Base-by-base conservation (phyloP, 2,797 vertebrate genomes). In the Diplodus puntazzo region DNA sequence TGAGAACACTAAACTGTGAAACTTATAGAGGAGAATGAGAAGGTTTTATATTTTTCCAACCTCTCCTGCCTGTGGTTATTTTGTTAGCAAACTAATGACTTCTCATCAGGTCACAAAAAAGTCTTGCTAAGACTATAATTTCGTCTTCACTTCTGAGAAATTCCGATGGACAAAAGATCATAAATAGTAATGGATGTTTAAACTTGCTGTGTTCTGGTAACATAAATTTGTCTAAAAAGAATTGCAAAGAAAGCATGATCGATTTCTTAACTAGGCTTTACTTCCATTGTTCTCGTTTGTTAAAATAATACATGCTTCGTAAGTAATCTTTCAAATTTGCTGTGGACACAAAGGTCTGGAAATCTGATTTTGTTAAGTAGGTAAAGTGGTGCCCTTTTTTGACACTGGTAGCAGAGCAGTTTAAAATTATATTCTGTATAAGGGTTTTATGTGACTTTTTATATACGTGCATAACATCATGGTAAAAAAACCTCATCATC, bases 1-100 rank as follows among this genome's bases (percentile, higher is more conserved):
- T 83, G 57, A 83, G 80, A 85, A 86, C 20, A 72, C 25, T 66
- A 30, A 73, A 64, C 69, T 77, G 18, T 87, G 58, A 83, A 85
- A 83, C 48, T 11, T 49, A 69, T 25, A 77, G 50, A 58, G 57
- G 16, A 30, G n/a, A 45, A 46, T 30, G 57, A 8, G 34, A 11
- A 50, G 45, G 73, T 60, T 75, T 54, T 66, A 65, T 10, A 71
- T 25, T 69, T 70, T 64, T 62, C 48, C n/a, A 39, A 43, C 45
- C 57, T 57, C 63, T 68, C 69, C 58, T 20, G 69, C 49, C 39
- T 82, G 30, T 25, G 61, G 25, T 54, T 50, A 30, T 23, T 16
- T 20, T 64, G 49, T 55, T 21, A 59, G 16, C 18, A 25, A 34
- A 49, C 48, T 2, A 75, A 9, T 60, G 13, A 60, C 60, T 68